These are phyloP conservation scores for Oreotragus oreotragus DNA, from an alignment of 2,113 vertebrate genomes.

Conservation along the genomic window DNA sequence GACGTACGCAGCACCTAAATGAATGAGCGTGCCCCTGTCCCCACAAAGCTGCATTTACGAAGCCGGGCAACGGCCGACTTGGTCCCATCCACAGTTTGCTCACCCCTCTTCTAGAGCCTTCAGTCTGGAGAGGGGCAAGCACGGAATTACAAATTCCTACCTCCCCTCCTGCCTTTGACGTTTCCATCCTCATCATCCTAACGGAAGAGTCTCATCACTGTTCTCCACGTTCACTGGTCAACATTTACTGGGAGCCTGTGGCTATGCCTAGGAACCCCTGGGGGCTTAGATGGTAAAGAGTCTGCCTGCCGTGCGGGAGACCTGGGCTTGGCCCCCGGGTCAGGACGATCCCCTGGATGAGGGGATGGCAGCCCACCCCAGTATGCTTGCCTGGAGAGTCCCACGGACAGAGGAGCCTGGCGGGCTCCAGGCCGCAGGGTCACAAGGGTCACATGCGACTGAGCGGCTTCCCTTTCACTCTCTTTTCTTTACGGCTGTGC, in stretches of 20 bases:
- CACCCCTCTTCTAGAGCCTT: background rate
- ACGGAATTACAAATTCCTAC: background rate
- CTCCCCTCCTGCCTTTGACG: background rate
- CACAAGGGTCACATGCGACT: fast-evolving
- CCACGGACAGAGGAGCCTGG: background rate
- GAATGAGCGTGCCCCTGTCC: background rate
- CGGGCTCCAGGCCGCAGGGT: fast-evolving
- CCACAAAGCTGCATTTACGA: background rate
- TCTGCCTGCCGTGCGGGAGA: background rate
- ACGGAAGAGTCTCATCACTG: background rate
- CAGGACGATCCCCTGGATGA: background rate
- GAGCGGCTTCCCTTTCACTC: background rate
- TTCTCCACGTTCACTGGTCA: background rate
- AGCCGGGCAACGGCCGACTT: background rate
- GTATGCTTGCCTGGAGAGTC: background rate
- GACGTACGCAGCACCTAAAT: too few species aligned
- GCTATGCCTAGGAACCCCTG: background rate
- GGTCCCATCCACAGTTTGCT: too few species aligned
- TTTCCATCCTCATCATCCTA: background rate
- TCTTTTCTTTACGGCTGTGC: background rate
- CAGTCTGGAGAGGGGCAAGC: background rate
- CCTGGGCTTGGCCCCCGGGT: background rate
- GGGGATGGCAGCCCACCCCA: background rate
- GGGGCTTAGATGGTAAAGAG: background rate
- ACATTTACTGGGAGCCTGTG: background rate